Conservation (phyloP, 2,113 vertebrate genomes). For the Abramis brama region DNA sequence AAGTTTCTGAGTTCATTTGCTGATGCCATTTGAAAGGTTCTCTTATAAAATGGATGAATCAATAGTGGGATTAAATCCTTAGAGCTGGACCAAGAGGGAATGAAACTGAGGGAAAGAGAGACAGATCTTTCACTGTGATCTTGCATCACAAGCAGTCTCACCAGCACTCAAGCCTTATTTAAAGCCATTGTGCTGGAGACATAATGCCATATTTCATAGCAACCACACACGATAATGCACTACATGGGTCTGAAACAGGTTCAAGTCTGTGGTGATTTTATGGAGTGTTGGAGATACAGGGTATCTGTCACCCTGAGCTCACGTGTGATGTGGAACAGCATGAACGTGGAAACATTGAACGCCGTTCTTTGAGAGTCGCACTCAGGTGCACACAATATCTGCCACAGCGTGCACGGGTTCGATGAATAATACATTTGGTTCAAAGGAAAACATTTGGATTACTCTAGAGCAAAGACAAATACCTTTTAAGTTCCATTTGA, state of each 20-base stretch:
- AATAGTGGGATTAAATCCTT: slow-evolving; percentile 52
- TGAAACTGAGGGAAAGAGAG: slow-evolving; percentile 8
- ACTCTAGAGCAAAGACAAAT: slow-evolving; percentile 71
- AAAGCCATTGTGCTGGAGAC: slow-evolving; percentile 29
- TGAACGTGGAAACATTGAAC: slow-evolving; percentile 31
- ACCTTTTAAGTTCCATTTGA: slow-evolving; percentile 70
- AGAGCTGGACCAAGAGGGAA: slow-evolving; percentile 27
- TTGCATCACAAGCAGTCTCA: slow-evolving; percentile 26
- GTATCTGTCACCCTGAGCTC: slow-evolving; percentile 57
- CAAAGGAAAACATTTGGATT: slow-evolving; percentile 71
- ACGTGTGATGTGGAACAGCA: slow-evolving; percentile 52
- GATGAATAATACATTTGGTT: slow-evolving; percentile 71
- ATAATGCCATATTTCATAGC: not conserved
- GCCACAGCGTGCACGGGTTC: slow-evolving; percentile 65
- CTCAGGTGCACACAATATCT: slow-evolving; percentile 70
- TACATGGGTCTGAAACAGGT: not conserved
- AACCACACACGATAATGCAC: not conserved
- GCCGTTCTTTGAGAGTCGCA: slow-evolving; percentile 57
- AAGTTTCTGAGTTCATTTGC: slow-evolving; percentile 46
- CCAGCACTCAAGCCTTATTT: slow-evolving; percentile 35
- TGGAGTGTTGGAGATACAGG: slow-evolving; percentile 41
- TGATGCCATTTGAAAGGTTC: slow-evolving; percentile 50
- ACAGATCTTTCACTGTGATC: slow-evolving; percentile 28
- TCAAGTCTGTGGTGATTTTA: slow-evolving; percentile 20
- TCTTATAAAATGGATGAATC: slow-evolving; percentile 51